Evolutionary conservation across 2,797 vertebrate species (phyloP).

Genomic region (Pseudochirops corinnae): DNA sequence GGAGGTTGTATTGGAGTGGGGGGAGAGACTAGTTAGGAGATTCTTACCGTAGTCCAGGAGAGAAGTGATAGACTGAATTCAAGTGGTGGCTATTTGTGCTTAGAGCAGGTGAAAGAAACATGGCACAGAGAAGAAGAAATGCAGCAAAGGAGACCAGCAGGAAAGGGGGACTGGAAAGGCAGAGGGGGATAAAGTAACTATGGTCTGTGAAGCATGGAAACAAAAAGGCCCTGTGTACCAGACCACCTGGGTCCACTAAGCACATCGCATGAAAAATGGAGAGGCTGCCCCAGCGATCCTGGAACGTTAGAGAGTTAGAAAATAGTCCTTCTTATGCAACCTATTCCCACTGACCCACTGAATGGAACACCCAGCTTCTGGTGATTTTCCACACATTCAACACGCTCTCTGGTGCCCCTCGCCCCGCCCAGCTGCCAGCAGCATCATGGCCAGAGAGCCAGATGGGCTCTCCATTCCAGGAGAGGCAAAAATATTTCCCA

Average conservation of each 20-base stretch:
- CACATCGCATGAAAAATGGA: constrained; percentile 7
- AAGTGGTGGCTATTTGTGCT: not conserved
- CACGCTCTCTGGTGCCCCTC: not conserved
- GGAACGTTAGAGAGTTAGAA: constrained; percentile 22
- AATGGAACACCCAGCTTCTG: constrained; percentile 39
- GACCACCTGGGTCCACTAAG: constrained; percentile 73
- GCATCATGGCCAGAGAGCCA: constrained; percentile 43
- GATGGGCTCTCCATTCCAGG: constrained; percentile 56
- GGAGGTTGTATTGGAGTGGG: not conserved
- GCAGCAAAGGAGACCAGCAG: not conserved
- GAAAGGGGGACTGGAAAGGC: constrained; percentile 42
- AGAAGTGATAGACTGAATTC: not conserved
- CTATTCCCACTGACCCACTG: not conserved
- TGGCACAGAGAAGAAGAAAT: constrained; percentile 44
- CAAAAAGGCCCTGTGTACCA: constrained; percentile 73
- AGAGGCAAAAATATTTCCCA: not conserved
- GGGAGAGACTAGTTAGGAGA: not conserved
- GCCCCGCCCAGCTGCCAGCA: constrained; percentile 16
- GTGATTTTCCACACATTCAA: constrained; percentile 71
- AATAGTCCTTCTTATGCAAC: constrained; percentile 63
- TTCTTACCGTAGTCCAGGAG: not conserved
- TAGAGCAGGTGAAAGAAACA: not conserved
- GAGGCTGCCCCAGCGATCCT: constrained; percentile 47
- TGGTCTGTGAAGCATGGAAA: constrained; percentile 55
- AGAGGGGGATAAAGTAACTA: not conserved